Evolutionary conservation across 2,797 vertebrate species (phyloP).

Genomic region (Euphonia xanthogaster): DNA sequence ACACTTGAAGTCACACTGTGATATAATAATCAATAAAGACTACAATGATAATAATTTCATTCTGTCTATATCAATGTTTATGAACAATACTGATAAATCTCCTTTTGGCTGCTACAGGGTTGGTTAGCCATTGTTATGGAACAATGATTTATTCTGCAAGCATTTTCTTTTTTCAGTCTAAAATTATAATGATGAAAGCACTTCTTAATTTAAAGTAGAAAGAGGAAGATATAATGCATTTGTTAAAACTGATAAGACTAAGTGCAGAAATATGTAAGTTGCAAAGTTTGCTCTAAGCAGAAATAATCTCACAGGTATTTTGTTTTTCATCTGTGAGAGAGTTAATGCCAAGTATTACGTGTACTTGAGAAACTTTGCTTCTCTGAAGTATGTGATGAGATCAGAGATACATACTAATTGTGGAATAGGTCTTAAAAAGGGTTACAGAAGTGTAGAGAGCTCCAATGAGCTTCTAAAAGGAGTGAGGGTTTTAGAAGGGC

Average conservation of each 20-base stretch:
- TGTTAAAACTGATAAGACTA: not conserved
- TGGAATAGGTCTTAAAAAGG: not conserved
- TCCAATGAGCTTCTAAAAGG: not conserved
- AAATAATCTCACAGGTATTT: not conserved
- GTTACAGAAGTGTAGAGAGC: not conserved
- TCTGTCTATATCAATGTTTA: slow-evolving; percentile 29
- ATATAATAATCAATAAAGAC: slow-evolving; percentile 63
- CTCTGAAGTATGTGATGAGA: not conserved
- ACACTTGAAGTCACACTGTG: slow-evolving; percentile 44
- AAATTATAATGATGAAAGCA: not conserved
- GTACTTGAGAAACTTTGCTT: not conserved
- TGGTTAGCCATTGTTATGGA: slow-evolving; percentile 26
- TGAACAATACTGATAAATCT: slow-evolving; percentile 43
- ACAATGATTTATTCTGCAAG: not conserved
- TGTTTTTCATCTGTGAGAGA: not conserved
- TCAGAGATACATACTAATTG: slow-evolving; percentile 22
- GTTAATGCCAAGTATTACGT: not conserved
- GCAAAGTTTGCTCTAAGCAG: not conserved
- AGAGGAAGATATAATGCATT: not conserved
- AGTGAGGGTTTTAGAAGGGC: not conserved
- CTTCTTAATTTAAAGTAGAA: slow-evolving; percentile 13
- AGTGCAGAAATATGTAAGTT: not conserved
- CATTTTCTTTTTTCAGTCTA: not conserved
- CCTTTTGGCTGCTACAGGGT: slow-evolving; percentile 17
- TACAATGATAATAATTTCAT: slow-evolving; percentile 28